phyloP scores from a whole-genome alignment of 2,797 vertebrate species.

The Pteronotus mesoamericanus region DNA sequence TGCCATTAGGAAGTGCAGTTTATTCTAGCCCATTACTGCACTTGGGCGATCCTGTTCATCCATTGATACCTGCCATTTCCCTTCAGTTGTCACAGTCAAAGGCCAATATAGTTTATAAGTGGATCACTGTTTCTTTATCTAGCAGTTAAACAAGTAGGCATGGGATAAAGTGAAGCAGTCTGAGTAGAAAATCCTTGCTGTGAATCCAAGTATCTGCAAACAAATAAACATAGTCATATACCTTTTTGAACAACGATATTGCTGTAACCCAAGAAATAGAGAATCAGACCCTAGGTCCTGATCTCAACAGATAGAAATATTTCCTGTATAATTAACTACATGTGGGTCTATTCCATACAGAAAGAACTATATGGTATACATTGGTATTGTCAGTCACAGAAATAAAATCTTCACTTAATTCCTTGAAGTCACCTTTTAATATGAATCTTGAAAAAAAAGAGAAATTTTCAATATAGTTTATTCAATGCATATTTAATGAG shows the following conservation, averaged over 20 bases:
- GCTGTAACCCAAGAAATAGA: background rate
- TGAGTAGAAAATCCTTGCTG: background rate
- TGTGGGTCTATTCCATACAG: background rate
- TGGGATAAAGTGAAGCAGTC: background rate
- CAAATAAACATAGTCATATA: background rate
- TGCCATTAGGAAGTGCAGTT: background rate
- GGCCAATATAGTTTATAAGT: background rate
- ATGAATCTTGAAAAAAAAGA: slow-evolving; percentile 12
- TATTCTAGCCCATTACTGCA: background rate
- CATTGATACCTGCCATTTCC: background rate
- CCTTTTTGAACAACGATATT: background rate
- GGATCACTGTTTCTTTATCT: background rate
- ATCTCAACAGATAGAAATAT: background rate
- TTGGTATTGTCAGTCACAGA: background rate
- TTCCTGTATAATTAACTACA: background rate
- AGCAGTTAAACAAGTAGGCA: background rate
- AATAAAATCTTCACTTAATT: slow-evolving; percentile 27
- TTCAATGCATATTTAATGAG: background rate
- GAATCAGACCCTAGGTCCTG: background rate
- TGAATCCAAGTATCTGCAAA: background rate
- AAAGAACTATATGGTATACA: background rate
- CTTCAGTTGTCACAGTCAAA: background rate
- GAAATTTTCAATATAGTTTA: background rate
- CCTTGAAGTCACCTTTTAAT: slow-evolving; percentile 10
- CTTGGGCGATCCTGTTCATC: background rate